Conservation (phyloP, 2,113 vertebrate genomes). For the Argyrosomus japonicus region DNA sequence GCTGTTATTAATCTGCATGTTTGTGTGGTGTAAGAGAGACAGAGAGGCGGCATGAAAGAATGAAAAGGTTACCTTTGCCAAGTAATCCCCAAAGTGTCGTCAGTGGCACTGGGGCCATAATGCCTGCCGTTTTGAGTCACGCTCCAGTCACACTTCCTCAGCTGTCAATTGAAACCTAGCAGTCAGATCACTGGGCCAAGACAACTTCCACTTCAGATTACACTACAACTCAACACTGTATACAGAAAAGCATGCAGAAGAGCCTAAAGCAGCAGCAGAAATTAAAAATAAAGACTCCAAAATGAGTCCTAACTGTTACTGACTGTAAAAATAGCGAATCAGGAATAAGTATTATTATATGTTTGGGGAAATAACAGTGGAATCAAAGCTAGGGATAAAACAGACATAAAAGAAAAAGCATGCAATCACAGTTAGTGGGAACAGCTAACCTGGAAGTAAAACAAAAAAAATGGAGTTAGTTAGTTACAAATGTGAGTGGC, state of each 20-base stretch:
- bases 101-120: slow-evolving; percentile 99
- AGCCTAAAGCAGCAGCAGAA: slow-evolving; percentile 48
- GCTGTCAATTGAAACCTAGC: slow-evolving; percentile 99
- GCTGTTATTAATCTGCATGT: slow-evolving; percentile 33
- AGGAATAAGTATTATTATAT: slow-evolving; percentile 29
- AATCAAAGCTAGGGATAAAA: slow-evolving; percentile 56
- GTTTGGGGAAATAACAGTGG: slow-evolving; percentile 25
- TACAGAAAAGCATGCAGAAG: slow-evolving; percentile 86
- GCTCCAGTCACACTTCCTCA: slow-evolving; percentile 99
- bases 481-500: slow-evolving; percentile 73
- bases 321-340: slow-evolving; percentile 16
- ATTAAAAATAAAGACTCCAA: slow-evolving; percentile 7
- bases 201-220: slow-evolving; percentile 91
- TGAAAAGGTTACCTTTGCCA: slow-evolving; percentile 99
- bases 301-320: slow-evolving; percentile 38
- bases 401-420: slow-evolving; percentile 69
- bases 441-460: slow-evolving; percentile 80
- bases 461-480: slow-evolving; percentile 73
- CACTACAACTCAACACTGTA: slow-evolving; percentile 88
- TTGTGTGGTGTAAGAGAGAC: slow-evolving; percentile 45
- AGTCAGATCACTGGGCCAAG: slow-evolving; percentile 98
- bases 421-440: slow-evolving; percentile 80
- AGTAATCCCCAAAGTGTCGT: slow-evolving; percentile 99
- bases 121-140: slow-evolving; percentile 99
- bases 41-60: slow-evolving; percentile 94